Base-by-base conservation (phyloP, 2,113 vertebrate species). In the Tupaia tana region DNA sequence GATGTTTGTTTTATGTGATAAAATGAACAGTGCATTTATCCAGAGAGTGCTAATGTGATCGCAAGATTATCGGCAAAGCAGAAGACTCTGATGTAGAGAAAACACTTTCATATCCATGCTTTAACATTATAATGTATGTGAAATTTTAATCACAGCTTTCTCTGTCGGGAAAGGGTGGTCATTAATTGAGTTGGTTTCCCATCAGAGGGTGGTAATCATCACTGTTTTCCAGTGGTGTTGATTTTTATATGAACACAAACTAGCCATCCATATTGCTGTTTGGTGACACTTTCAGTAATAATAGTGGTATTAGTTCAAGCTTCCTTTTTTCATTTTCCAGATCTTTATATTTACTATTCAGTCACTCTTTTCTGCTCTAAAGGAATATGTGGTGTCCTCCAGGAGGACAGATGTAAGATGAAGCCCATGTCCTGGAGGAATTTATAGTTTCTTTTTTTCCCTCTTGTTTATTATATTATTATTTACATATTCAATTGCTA, bases 1-100 rank as follows among this genome's bases (percentile, higher is more conserved):
- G 34, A 52, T 93, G 83, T 93, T 95, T 94, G 58, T 91, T 97
- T 96, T 86, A 95, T 86, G 70, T 61, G 93, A 95, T 96, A 88
- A 95, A 95, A 81, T 93, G 90, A 96, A 95, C 89, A 95, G 66
- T 59, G 31, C 85, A 58, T 89, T 94, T 95, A 90, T 91, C 61
- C 29, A 83, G 87, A 93, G 61, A 95, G 63, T 87, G 77, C 70
- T 94, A 95, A 96, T 86, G 34, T 79, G 89, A 73, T 93, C 73
- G 11, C 58, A 81, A 43, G 20, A 64, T 91, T 80, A 94, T 95
- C 80, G 95, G 74, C 67, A 94, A 90, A 95, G 67, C 63, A 84
- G 86, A 93, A 82, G 80, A 59, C 70, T 86, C 56, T 43, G 31
- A 9, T 73, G 59, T 87, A 58, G 52, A 86, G 71, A 90, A 83